These are phyloP conservation scores for Scomber colias DNA, from an alignment of 2,113 vertebrate genomes.

Conservation along the genomic window DNA sequence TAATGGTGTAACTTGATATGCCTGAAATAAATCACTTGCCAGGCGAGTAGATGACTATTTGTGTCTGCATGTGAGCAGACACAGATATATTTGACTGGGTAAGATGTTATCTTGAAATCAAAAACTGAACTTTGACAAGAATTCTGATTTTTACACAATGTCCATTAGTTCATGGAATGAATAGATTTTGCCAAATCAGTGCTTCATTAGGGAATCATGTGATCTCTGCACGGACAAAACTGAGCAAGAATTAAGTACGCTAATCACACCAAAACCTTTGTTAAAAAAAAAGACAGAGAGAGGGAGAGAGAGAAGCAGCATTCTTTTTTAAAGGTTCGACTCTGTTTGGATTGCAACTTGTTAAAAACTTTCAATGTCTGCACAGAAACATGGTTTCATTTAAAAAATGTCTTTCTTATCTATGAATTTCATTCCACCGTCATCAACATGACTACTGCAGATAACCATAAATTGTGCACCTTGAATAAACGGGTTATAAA, in stretches of 20 bases:
- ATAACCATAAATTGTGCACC: not conserved
- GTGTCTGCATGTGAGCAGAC: constrained; percentile 10
- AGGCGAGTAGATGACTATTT: not conserved
- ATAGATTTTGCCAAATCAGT: not conserved
- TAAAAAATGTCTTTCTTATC: too few species aligned
- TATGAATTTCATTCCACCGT: too few species aligned
- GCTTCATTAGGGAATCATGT: too few species aligned
- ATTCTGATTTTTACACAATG: not conserved
- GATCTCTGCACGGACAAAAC: not conserved
- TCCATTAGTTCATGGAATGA: not conserved
- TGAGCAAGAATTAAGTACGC: too few species aligned
- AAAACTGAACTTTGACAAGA: not conserved
- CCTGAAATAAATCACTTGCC: constrained; percentile 37
- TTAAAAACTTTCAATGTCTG: not conserved
- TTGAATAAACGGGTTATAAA: too few species aligned
- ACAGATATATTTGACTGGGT: not conserved
- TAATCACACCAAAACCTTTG: not conserved
- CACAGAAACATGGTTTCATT: too few species aligned
- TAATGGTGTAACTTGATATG: constrained; percentile 42
- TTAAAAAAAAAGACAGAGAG: too few species aligned
- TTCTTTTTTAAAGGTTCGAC: not conserved
- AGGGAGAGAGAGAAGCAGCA: too few species aligned
- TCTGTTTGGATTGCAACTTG: not conserved
- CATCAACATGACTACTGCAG: not conserved
- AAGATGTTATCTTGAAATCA: not conserved